Evolutionary conservation across 2,797 vertebrate genomes (phyloP).

Genomic region (Catharus ustulatus): DNA sequence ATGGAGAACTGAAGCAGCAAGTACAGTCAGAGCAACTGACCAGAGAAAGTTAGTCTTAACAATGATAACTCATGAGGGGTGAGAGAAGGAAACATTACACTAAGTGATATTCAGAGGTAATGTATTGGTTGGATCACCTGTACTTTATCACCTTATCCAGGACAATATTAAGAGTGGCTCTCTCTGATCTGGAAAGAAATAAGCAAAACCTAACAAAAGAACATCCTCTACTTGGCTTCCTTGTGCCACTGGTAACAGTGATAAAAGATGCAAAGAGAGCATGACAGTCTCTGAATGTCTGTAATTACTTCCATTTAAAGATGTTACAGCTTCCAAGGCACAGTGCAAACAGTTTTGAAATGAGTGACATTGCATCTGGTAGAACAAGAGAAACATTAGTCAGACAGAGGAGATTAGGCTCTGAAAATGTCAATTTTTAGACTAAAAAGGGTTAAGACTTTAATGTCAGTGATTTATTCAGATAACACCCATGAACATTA

Average conservation of each 20-base stretch:
- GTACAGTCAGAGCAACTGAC: neutral
- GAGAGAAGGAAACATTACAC: neutral
- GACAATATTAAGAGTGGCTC: neutral
- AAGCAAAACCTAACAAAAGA: neutral
- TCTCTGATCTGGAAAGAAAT: neutral
- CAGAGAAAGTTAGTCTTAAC: neutral
- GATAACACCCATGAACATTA: constrained; percentile 16
- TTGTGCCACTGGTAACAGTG: neutral
- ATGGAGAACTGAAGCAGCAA: neutral
- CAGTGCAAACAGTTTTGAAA: neutral
- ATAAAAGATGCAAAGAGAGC: neutral
- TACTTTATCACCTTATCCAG: neutral
- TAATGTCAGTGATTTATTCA: constrained; percentile 43
- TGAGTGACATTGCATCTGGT: neutral
- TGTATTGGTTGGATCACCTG: neutral
- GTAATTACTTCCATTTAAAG: constrained; percentile 38
- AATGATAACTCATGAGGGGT: neutral
- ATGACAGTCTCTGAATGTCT: neutral
- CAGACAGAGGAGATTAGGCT: neutral
- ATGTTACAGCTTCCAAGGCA: neutral
- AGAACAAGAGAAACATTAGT: neutral
- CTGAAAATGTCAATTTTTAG: constrained; percentile 28
- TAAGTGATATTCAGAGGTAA: neutral
- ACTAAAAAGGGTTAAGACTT: constrained; percentile 24
- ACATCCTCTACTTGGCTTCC: neutral